phyloP scores from a whole-genome alignment of 2,113 vertebrate genomes.

The Cathartes aura region DNA sequence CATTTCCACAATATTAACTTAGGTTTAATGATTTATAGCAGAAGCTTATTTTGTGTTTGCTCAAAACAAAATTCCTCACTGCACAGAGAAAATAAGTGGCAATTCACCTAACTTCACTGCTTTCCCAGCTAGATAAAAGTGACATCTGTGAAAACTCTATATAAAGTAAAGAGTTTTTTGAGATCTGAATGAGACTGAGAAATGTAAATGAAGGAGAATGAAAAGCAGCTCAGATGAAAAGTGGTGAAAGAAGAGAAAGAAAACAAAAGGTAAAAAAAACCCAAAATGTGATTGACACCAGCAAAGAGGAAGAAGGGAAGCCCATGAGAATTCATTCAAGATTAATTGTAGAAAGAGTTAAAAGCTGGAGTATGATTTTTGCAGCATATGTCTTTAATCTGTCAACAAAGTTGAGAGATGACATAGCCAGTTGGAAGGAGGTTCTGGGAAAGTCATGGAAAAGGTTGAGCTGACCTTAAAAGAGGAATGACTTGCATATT shows the following conservation, averaged over 20 bases:
- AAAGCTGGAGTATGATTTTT: background rate
- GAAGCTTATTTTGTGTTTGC: background rate
- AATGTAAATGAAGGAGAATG: background rate
- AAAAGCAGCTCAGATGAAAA: background rate
- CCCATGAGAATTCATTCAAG: background rate
- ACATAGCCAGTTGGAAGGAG: background rate
- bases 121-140: background rate
- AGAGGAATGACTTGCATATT: background rate
- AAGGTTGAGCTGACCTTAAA: background rate
- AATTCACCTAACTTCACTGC: background rate
- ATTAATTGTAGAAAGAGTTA: background rate
- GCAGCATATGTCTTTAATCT: background rate
- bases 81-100: background rate
- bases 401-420: background rate
- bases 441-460: background rate
- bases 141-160: background rate
- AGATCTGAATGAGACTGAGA: background rate
- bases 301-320: background rate
- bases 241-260: background rate
- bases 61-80: background rate
- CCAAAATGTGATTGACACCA: background rate
- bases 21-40: conserved; percentile 9
- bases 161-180: background rate
- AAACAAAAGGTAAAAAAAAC: background rate
- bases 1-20: background rate